Percentiles rank a stretch among this genome's conserved stretches.
These are phyloP conservation scores for Acridotheres tristis DNA, from an alignment of 2,797 vertebrate species.

Conservation along the genomic window DNA sequence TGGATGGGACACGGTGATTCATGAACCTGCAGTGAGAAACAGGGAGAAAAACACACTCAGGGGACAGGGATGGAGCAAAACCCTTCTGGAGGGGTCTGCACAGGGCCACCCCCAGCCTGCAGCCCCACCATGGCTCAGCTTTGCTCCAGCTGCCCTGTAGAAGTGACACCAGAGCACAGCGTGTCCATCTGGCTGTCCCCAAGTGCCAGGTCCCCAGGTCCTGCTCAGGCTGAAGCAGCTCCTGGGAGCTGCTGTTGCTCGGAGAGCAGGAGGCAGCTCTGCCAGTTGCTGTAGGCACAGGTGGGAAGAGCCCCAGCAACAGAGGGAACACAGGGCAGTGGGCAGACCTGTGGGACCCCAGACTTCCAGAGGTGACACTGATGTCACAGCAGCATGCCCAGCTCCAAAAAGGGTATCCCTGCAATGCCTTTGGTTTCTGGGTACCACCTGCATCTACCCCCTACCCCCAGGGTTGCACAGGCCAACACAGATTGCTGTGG, in stretches of 20 bases:
- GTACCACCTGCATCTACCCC: not conserved
- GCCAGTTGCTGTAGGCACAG: not conserved
- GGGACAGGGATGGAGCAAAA: not conserved
- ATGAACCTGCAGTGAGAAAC: slow-evolving; percentile 83
- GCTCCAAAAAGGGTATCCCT: not conserved
- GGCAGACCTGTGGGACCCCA: not conserved
- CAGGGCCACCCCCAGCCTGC: not conserved
- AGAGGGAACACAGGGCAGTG: rapidly evolving
- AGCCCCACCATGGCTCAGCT: not conserved
- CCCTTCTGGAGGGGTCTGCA: not conserved
- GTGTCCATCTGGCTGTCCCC: not conserved
- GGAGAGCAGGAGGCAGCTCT: not conserved
- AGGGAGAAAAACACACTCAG: not conserved
- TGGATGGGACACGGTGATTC: slow-evolving; percentile 90
- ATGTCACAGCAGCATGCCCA: not conserved
- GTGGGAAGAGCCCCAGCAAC: not conserved
- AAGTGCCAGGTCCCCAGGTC: not conserved
- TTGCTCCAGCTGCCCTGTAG: not conserved
- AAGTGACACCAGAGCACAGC: not conserved
- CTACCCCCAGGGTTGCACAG: rapidly evolving
- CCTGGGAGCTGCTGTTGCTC: not conserved
- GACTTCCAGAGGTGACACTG: not conserved
- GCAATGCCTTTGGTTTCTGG: not conserved
- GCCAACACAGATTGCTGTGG: not conserved
- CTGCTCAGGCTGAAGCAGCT: not conserved